These are phyloP conservation scores for Patella depressa DNA, from an alignment of 2,888 invertebrate genomes.

Conservation along the genomic window DNA sequence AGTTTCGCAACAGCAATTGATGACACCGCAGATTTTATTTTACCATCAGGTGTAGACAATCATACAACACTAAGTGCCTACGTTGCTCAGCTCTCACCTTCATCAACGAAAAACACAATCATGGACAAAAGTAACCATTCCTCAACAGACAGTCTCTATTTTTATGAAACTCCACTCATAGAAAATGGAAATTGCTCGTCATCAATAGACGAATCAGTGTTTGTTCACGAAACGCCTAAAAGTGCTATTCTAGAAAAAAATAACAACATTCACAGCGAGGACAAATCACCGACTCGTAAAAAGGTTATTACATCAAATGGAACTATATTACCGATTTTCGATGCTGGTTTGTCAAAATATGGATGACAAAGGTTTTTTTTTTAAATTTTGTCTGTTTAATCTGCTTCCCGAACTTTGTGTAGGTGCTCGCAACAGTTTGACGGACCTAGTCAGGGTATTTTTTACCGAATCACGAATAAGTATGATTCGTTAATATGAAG, in stretches of 20 bases:
- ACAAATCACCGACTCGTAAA: too few species aligned
- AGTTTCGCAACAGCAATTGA: constrained; percentile 43
- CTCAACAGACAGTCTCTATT: neutral
- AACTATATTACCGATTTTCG: neutral
- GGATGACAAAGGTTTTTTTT: neutral
- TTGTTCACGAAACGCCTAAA: neutral
- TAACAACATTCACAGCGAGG: neutral
- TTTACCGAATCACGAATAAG: too few species aligned
- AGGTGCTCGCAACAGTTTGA: too few species aligned
- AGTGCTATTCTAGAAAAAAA: neutral
- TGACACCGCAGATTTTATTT: constrained; percentile 27
- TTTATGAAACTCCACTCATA: neutral
- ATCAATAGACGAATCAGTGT: too few species aligned
- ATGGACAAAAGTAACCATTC: neutral
- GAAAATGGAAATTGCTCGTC: neutral
- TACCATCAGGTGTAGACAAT: constrained; percentile 21
- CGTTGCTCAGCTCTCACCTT: constrained; percentile 26
- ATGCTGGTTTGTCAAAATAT: neutral
- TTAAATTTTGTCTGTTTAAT: neutral
- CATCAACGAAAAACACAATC: neutral
- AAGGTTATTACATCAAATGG: neutral
- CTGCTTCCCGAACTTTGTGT: too few species aligned
- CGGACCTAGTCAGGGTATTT: too few species aligned
- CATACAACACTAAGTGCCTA: constrained; percentile 27
- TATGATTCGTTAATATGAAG: too few species aligned